Base-by-base conservation (phyloP, 2,113 vertebrate genomes). In the Manacus vitellinus region DNA sequence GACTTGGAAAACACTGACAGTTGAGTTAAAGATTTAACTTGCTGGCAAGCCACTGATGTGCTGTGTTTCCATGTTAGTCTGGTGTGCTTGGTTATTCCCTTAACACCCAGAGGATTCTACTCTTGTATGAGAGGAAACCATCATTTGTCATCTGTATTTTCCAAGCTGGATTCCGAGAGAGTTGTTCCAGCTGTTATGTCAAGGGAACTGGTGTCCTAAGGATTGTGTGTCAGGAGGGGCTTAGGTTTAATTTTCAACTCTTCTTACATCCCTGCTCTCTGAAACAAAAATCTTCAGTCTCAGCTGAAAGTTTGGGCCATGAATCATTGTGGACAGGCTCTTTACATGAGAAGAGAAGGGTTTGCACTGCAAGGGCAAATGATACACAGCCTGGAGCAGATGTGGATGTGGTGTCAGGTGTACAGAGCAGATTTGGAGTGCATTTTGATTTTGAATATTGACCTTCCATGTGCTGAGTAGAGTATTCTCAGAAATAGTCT, bases 341-440 rank as follows among this genome's bases (percentile, higher is more conserved):
- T 88, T 71, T 89, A 52, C 28, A 2, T 11, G 52, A 91, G 67
- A 52, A 87, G 77, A 78, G 66, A 87, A 87, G 73, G 66, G 62
- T 79, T 92, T 95, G 71, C 74, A 44, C 62, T 92, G 67, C 70
- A 82, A 87, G 76, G 76, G 92, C 72, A 92, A 35, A 33, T 62
- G 59, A 33, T 41, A 9, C 2, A 51, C 52, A 84, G 58, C 27
- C 80, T 54, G 91, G 59, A 87, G 80, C 80, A 75, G 84, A 52
- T 65, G 58, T 84, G 75, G 84, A 16, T 91, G 73, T 81, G 87
- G 28, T 31, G 68, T 81, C 84, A 94, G 81, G 73, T 91, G n/a
- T 7, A 55, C 33, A 56, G 56, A 94, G 74, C 15, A 81, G 30
- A 59, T 14, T 35, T 43, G 5, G 1, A 49, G 75, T 12, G 80